These are phyloP conservation scores for Pelodiscus sinensis DNA, from an alignment of 2,113 vertebrate species.

Conservation along the genomic window DNA sequence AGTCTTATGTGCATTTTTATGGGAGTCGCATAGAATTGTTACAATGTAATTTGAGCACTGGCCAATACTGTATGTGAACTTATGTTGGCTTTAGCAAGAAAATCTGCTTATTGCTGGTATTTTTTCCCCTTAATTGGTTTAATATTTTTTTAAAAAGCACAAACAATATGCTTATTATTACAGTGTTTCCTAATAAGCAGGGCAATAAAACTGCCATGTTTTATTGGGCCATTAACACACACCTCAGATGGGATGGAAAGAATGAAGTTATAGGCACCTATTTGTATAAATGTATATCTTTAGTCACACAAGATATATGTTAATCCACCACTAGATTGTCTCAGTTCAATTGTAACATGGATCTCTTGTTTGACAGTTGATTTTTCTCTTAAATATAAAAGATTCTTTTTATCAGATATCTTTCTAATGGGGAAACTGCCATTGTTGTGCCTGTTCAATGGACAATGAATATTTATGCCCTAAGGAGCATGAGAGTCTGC, in stretches of 20 bases:
- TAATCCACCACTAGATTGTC: neutral
- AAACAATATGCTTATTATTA: neutral
- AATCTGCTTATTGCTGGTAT: constrained; percentile 29
- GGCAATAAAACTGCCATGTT: constrained; percentile 34
- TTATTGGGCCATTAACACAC: constrained; percentile 16
- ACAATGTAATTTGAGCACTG: constrained; percentile 17
- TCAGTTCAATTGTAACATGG: neutral
- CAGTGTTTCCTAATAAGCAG: neutral
- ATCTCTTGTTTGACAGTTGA: neutral
- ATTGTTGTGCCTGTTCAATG: neutral
- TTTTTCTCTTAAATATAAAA: neutral
- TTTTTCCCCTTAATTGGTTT: constrained; percentile 14
- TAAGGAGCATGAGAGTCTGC: neutral
- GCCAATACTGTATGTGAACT: neutral
- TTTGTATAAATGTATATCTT: constrained; percentile 16
- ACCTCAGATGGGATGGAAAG: neutral
- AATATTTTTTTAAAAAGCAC: constrained; percentile 19
- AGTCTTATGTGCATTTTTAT: constrained; percentile 8
- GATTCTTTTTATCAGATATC: neutral
- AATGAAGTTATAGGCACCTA: neutral
- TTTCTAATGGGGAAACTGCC: neutral
- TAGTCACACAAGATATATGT: neutral
- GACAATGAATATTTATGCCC: neutral
- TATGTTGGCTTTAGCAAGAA: constrained; percentile 21
- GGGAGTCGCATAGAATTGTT: constrained; percentile 25